Base-by-base conservation (phyloP, 2,888 invertebrate species). In the Fissipunctia ypsillon region DNA sequence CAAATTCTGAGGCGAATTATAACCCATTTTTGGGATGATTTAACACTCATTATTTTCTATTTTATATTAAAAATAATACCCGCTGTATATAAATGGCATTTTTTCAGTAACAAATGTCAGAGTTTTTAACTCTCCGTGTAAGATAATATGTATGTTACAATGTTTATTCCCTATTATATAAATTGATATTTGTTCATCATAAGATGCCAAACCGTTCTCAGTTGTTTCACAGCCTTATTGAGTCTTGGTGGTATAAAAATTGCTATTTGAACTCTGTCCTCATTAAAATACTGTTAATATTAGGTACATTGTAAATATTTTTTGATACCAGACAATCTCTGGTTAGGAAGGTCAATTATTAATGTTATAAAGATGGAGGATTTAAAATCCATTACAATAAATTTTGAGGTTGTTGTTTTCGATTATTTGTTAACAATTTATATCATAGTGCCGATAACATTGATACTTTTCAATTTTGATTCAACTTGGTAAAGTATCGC, bases 141-240 rank as follows among this genome's bases (percentile, higher is more conserved):
- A 67, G 67, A 74, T 77, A 74, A 68, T 78, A 78, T 79, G 65
- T 78, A 78, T 79, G 65, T 80, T 83, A 87, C 56, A 76, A 76
- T 84, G 70, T 71, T 82, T 85, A 78, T 74, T 84, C 65, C 70
- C 78, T 87, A 84, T 76, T 78, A 84, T 78, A 82, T 83, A 84
- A 84, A 80, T 78, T 87, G 87, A 86, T 88, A 87, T 88, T 85
- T 86, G 79, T 87, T 87, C 84, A 83, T 88, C 86, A 87, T 81
- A 85, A 85, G 85, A 88, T 83, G 93, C 93, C 90, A 90, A 93
- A 95, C 94, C 94, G 93, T 94, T 93, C 90, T 90, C 86, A 90
- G 94, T 94, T 94, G 92, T 93, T 94, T 95, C 96, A 96, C 96
- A 96, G 96, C 96, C 96, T 94, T 94, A 88, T 90, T 87, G 93